These are phyloP conservation scores for Drosophila buzzatii DNA, from an alignment of 2,888 invertebrate genomes.

Conservation along the genomic window DNA sequence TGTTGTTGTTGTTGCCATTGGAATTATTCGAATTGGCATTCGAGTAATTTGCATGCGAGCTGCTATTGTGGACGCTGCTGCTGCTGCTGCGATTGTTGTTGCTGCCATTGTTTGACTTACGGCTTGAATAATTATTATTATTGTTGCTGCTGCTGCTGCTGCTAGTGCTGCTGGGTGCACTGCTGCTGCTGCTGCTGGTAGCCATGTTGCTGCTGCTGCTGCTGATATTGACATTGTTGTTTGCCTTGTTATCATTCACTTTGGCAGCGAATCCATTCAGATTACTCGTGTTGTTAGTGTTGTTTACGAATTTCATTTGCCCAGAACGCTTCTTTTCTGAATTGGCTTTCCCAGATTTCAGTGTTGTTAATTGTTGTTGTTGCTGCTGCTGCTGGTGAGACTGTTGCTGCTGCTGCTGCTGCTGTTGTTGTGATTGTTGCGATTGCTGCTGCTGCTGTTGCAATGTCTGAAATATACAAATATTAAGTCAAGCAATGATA, in stretches of 20 bases:
- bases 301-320: constrained; percentile 42
- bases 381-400: constrained; percentile 17
- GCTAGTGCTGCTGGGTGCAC: constrained; percentile 19
- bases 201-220: constrained; percentile 5
- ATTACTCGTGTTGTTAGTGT: constrained; percentile 30
- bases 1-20: constrained; percentile 27
- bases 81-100: constrained; percentile 28
- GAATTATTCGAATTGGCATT: constrained; percentile 53
- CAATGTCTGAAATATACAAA: not conserved
- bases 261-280: constrained; percentile 39
- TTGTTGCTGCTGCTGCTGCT: constrained; percentile 28
- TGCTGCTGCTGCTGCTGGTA: constrained; percentile 22
- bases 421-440: not conserved
- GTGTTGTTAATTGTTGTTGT: constrained; percentile 22
- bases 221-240: constrained; percentile 15
- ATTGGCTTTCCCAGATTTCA: constrained; percentile 38
- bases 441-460: not conserved
- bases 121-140: constrained; percentile 40
- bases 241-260: constrained; percentile 33
- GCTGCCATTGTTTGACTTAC: constrained; percentile 46
- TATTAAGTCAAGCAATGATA: not conserved
- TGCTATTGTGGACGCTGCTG: constrained; percentile 22
- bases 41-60: constrained; percentile 54
- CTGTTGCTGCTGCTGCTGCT: not conserved
- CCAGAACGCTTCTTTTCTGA: constrained; percentile 62